A percentile compares a stretch with the other conserved stretches of the same genome.
Evolutionary conservation across 2,113 vertebrate species (phyloP).

Genomic region (Panthera tigris): DNA sequence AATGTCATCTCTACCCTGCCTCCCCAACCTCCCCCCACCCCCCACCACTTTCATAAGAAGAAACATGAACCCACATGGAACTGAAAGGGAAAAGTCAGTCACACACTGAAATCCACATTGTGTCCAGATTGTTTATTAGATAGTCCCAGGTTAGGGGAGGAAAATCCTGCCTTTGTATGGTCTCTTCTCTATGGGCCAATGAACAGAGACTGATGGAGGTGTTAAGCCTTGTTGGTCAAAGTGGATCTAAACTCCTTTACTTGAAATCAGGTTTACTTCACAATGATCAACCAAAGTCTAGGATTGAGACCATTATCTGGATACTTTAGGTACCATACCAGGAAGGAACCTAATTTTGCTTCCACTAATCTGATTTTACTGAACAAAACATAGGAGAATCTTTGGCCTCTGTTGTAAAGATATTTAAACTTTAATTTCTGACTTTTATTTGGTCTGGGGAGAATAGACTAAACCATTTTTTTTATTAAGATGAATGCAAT

Average conservation of each 20-base stretch:
- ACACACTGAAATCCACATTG: neutral
- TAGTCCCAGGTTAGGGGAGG: neutral
- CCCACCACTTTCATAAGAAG: neutral
- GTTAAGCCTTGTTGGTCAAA: neutral
- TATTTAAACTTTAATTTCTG: neutral
- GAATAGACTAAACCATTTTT: neutral
- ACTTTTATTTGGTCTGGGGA: neutral
- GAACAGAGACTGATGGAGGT: neutral
- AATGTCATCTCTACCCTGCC: neutral
- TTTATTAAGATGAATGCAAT: neutral
- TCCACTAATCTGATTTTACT: neutral
- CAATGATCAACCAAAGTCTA: neutral
- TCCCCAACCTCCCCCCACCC: neutral
- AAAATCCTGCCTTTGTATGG: neutral
- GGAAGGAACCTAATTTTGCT: neutral
- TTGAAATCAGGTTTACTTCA: slow-evolving; percentile 1
- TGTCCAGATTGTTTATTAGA: neutral
- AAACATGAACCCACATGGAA: neutral
- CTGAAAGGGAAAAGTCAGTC: neutral
- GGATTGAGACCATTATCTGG: neutral
- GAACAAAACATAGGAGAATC: neutral
- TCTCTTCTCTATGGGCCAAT: neutral
- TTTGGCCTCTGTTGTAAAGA: neutral
- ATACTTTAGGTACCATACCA: neutral
- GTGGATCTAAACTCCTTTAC: neutral